Conservation (phyloP, 2,888 invertebrate species). For the Belgica antarctica region DNA sequence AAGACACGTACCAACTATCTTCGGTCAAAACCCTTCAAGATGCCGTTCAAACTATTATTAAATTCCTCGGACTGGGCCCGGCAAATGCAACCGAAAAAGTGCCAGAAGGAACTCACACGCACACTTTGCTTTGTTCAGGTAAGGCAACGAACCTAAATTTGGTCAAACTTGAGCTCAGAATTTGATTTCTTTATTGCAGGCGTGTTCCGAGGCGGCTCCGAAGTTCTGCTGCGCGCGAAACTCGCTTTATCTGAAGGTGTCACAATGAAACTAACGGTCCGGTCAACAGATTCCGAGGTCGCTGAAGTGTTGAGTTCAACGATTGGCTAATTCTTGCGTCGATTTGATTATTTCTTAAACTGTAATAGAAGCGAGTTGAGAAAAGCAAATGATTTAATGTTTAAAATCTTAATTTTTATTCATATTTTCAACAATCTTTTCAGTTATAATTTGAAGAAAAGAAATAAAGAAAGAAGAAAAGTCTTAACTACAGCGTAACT, state of each 20-base stretch:
- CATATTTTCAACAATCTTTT: conserved; percentile 15
- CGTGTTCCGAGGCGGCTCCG: conserved; percentile 85
- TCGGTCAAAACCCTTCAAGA: conserved; percentile 75
- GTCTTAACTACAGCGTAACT: no score
- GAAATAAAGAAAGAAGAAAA: not conserved
- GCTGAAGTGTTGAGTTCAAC: conserved; percentile 84
- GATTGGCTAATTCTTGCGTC: conserved; percentile 72
- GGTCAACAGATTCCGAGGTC: conserved; percentile 80
- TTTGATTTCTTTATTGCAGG: conserved; percentile 56
- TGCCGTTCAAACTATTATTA: conserved; percentile 78
- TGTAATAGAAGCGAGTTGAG: no score
- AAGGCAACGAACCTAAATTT: no score
- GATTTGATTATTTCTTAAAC: no score
- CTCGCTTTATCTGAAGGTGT: conserved; percentile 73
- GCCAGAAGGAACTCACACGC: conserved; percentile 76
- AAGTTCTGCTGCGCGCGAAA: conserved; percentile 83
- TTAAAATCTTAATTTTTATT: not conserved
- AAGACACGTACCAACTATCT: conserved; percentile 89
- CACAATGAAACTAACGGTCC: conserved; percentile 88
- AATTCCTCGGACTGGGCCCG: conserved; percentile 79
- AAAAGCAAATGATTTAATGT: no score
- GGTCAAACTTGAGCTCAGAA: not conserved
- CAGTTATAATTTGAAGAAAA: conserved; percentile 15
- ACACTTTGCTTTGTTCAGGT: conserved; percentile 78
- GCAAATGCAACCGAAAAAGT: conserved; percentile 82